Conservation (phyloP, 2,888 invertebrate species). For the Merodon equestris region DNA sequence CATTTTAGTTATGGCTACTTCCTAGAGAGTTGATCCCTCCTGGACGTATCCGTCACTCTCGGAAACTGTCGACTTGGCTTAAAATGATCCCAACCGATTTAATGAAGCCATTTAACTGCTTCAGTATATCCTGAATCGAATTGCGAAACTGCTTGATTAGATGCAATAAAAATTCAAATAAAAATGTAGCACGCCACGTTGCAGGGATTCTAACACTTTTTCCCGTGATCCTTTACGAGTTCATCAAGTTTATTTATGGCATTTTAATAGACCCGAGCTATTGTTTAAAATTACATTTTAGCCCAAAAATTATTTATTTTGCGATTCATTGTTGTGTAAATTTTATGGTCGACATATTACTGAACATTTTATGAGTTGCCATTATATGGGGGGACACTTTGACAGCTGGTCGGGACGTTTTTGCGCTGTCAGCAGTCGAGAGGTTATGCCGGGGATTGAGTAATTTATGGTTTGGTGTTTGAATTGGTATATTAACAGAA, state of each 20-base stretch:
- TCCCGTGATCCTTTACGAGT: not conserved
- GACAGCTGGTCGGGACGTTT: not conserved
- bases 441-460: not conserved
- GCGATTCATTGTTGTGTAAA: not conserved
- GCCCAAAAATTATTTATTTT: not conserved
- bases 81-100: conserved; percentile 46
- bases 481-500: not conserved
- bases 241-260: conserved; percentile 11
- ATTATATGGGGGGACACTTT: not conserved
- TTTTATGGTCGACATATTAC: conserved; percentile 20
- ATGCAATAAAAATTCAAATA: conserved; percentile 43
- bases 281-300: conserved; percentile 1
- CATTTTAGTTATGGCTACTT: conserved; percentile 26
- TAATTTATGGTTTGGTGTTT: not conserved
- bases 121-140: conserved; percentile 12
- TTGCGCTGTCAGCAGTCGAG: not conserved
- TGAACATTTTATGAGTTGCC: conserved; percentile 3
- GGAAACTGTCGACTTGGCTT: conserved; percentile 27
- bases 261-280: conserved; percentile 33
- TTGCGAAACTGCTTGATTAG: conserved; percentile 39
- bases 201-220: conserved; percentile 8
- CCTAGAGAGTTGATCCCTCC: not conserved
- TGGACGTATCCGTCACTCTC: too few relatives aligned
- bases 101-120: conserved; percentile 45
- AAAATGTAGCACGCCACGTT: conserved; percentile 39